Percentiles rank a stretch among this genome's conserved stretches.
Evolutionary conservation across 2,888 invertebrate species (phyloP).

Genomic region (Idaea dimidiata): DNA sequence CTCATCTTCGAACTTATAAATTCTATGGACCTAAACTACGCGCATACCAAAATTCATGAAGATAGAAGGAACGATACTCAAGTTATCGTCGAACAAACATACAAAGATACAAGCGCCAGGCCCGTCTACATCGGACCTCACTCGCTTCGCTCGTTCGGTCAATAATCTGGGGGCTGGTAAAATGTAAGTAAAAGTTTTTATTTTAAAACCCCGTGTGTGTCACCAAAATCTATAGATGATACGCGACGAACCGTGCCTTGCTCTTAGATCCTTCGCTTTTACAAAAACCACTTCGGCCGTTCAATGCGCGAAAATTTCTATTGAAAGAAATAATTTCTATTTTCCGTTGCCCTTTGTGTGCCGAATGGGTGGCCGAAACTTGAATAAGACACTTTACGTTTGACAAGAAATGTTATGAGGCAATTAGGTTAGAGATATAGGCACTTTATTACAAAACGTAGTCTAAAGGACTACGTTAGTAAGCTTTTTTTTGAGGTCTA

Average conservation of each 20-base stretch:
- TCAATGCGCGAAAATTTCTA: conserved; percentile 63
- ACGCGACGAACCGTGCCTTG: background rate
- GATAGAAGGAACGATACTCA: too few relatives aligned
- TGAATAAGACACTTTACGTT: conserved; percentile 20
- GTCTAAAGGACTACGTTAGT: too few relatives aligned
- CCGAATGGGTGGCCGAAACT: conserved; percentile 33
- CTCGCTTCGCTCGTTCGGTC: too few relatives aligned
- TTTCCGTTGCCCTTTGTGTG: conserved; percentile 49
- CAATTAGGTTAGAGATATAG: background rate
- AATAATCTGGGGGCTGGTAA: too few relatives aligned
- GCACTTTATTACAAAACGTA: too few relatives aligned
- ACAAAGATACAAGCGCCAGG: too few relatives aligned
- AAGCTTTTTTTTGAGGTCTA: too few relatives aligned
- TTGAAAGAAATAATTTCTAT: conserved; percentile 62
- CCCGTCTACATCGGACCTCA: too few relatives aligned
- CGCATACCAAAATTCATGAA: too few relatives aligned
- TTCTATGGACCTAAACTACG: too few relatives aligned
- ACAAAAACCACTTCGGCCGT: conserved; percentile 62
- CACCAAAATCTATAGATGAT: background rate
- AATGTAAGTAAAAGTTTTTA: background rate
- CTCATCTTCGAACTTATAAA: too few relatives aligned
- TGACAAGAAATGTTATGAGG: background rate
- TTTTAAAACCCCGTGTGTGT: background rate
- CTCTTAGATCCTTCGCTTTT: conserved; percentile 34
- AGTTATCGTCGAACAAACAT: too few relatives aligned